Base-by-base conservation (phyloP, 2,797 vertebrate species). In the Taenioides sp. region DNA sequence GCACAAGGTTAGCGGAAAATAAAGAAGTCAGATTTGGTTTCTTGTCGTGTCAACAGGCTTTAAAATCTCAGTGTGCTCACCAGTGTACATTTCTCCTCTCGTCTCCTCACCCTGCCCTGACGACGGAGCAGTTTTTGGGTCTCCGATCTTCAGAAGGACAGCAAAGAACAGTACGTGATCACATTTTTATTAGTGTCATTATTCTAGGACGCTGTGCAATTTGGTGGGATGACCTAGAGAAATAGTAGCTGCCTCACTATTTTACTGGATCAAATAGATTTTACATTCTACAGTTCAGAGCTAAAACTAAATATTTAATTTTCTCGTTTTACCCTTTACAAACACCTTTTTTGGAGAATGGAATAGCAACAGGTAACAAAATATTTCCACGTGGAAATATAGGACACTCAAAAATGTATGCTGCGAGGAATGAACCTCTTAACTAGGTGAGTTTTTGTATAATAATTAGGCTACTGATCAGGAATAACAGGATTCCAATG, bases 41-140 rank as follows among this genome's bases (percentile, higher is more conserved):
- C 74, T 66, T 63, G 72, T 76, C 72, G 66, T 75, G 73, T 87
- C 72, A 83, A 71, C 73, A 70, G 70, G 28, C 47, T 4, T 3
- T 80, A 81, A 68, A 69, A 18, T 63, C 61, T 7, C 31, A 37
- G 64, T 22, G 10, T 58, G 71, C 89, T 89, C 80, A 90, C 91
- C 77, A 16, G 49, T 3, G 49, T 1, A 9, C 27, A 72, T 58
- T 80, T 76, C 43, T 72, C 75, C 34, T 79, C 73, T 50, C 71
- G 70, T 70, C 67, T 74, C 12, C 69, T 85, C 55, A 28, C 37
- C 65, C 70, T 87, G 65, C 80, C 79, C 55, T 79, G 81, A 22
- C 73, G 69, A 28, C 47, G 81, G 54, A 88, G 76, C 67, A 88
- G 78, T 71, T 80, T 90, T 67, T 87, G 72, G 4, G 83, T 74